Base-by-base conservation (phyloP, 1,140 invertebrate species). In the Eumaeus atala region DNA sequence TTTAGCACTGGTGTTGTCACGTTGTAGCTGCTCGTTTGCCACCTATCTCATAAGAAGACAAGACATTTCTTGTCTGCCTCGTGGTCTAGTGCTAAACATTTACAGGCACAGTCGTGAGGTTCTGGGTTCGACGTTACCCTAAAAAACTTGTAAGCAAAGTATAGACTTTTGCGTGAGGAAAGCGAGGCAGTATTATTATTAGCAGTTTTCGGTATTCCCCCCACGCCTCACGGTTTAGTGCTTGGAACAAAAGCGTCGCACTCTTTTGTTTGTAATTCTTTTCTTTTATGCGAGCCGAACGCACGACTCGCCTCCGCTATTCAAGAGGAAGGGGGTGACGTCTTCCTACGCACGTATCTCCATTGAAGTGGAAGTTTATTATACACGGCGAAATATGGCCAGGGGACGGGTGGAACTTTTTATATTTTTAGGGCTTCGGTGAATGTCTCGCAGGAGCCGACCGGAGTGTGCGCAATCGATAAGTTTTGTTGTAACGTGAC, bases 351-450 rank as follows among this genome's bases (percentile, higher is more conserved):
- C 66, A 74, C 67, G 62, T 68, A 67, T 72, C 62, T 72, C 66
- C 70, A 74, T 77, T 81, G 61, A 74, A 81, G 74, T 80, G 76
- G 76, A 77, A 77, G 64, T 63, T 67, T 66, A 67, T 67, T 74
- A 70, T 66, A 44, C 14, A 6, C 21, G 38, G 38, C 65, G 16
- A 16, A 44, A 44, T 16, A 44, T 44, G 40, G 40, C 40, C 40
- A 44, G 40, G 40, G 40, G 40, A 44, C 40, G 17, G 12, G 40
- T 3, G 17, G 21, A 6, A 28, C 21, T 28, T 28, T 16, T 16
- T 44, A 44, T 44, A 44, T 44, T 44, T 44, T 44, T 44, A 44
- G 40, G 14, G 40, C 40, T 28, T 28, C 21, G 21, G 21, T 6
- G 21, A 28, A 6, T 28, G 21, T 28, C 6, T 28, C 6, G 6